Evolutionary conservation across 2,797 vertebrate genomes (phyloP), one percentile per base, ranked within the genome.

Genomic region (Microtus obscurus): DNA sequence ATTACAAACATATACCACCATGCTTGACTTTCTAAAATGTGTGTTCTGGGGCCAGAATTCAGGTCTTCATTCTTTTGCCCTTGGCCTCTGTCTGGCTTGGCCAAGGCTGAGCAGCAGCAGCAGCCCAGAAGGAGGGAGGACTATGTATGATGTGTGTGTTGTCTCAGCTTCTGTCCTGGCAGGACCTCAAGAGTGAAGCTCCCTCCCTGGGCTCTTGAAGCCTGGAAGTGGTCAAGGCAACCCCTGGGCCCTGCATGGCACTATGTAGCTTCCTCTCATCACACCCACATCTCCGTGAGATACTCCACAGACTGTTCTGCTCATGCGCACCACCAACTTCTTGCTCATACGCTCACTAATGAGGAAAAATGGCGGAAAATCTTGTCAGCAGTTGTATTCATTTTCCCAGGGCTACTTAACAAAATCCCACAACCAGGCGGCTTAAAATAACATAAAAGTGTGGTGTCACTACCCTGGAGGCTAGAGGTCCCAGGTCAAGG

Each of bases 401-500:
- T 43, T 79, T 94, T 90, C 25, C 48, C 45, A 91, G 89, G 56
- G 93, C 56, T 81, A 37, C 31, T 56, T 87, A 91, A 95, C 37
- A 80, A 87, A 67, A 80, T 16, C 31, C 23, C 80, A 83, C 63
- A 87, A 65, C 59, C 43, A 6, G 27, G 53, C 82, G 45, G 31
- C 85, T 90, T 61, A 63, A 40, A 77, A 89, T 43, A 81, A 78
- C 12, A 87, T 71, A 89, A 63, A 69, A 34, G 10, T 48, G 40
- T 43, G 43, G 43, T 21, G 25, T 90, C 48, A 17, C 31, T 12
- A 29, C 37, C 94, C 21, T 23, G 6, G 48, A 79, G 43, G 83
- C 59, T 74, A 27, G 56, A 65, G 90, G 43, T 76, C 69, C 21
- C 14, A 74, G 76, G 61, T 81, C 31, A 59, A 67, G 40, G n/a